These are phyloP conservation scores for Zelostemma sp. DNA, from an alignment of 1,140 invertebrate species.

Conservation along the genomic window DNA sequence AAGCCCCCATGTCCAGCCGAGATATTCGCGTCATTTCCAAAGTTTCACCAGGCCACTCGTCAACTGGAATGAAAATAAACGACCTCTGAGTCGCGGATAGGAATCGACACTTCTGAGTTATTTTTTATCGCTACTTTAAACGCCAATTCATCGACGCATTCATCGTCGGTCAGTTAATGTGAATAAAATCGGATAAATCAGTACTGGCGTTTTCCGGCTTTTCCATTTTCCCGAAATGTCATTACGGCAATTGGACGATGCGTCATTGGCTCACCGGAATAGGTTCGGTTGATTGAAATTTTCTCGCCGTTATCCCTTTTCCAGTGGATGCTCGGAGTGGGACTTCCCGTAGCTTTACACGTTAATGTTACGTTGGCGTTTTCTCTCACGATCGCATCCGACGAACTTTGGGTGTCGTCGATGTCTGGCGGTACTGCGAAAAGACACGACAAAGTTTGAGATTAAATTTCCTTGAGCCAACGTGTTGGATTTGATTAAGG, in stretches of 20 bases:
- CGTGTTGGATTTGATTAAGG: too few relatives aligned
- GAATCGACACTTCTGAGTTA: background rate
- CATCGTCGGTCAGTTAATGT: constrained; percentile 25
- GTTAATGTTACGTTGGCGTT: constrained; percentile 88
- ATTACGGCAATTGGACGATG: background rate
- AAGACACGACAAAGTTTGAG: constrained; percentile 37
- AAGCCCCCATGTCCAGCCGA: constrained; percentile 90
- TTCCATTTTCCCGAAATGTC: background rate
- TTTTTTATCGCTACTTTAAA: constrained; percentile 15
- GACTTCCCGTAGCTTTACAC: constrained; percentile 91
- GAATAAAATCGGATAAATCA: constrained; percentile 25
- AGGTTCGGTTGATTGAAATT: constrained; percentile 86
- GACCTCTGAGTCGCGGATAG: background rate
- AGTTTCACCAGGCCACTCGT: constrained; percentile 86
- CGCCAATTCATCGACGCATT: constrained; percentile 28
- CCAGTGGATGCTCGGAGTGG: constrained; percentile 90
- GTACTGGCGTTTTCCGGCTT: background rate
- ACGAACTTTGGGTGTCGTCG: constrained; percentile 89
- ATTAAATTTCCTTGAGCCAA: too few relatives aligned
- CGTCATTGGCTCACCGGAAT: constrained; percentile 75
- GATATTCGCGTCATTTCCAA: constrained; percentile 89
- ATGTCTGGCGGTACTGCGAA: constrained; percentile 91
- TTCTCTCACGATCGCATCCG: constrained; percentile 91
- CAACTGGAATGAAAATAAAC: constrained; percentile 71
- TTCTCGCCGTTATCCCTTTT: constrained; percentile 87